Conservation (phyloP, 2,113 vertebrate genomes). For the Catharus fuscescens region DNA sequence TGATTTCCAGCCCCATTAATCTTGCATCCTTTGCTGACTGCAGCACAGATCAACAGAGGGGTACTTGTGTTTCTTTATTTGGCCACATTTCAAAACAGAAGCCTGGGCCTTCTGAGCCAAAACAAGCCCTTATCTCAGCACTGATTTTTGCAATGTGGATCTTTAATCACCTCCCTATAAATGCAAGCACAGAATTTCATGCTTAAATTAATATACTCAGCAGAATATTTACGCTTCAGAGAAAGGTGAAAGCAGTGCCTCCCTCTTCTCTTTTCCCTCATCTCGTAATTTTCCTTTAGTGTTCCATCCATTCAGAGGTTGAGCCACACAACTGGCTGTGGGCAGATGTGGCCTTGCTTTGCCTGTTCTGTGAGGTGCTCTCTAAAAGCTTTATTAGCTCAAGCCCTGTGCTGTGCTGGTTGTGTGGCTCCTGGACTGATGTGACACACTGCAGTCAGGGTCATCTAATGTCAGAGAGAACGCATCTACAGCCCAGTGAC, state of each 20-base stretch:
- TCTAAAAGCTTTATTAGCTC: not conserved
- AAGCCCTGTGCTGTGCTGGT: not conserved
- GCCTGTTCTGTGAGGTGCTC: not conserved
- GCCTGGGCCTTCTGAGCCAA: not conserved
- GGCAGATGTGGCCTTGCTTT: not conserved
- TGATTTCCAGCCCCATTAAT: slow-evolving; percentile 34
- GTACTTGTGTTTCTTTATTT: not conserved
- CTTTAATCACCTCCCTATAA: not conserved
- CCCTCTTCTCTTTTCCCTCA: not conserved
- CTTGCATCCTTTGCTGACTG: slow-evolving; percentile 30
- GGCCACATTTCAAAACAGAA: not conserved
- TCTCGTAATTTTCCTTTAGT: not conserved
- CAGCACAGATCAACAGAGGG: not conserved
- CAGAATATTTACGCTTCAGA: not conserved
- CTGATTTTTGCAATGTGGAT: not conserved
- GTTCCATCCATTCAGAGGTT: not conserved
- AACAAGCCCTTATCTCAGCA: not conserved
- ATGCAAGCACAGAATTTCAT: not conserved
- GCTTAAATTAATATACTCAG: not conserved
- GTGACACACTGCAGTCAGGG: not conserved
- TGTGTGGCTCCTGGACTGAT: not conserved
- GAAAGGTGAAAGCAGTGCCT: not conserved
- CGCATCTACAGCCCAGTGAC: not conserved
- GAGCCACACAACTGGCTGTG: not conserved
- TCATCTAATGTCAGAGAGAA: fast-evolving